These are phyloP conservation scores for Hyperoodon ampullatus DNA, from an alignment of 2,113 vertebrate genomes.

Conservation along the genomic window DNA sequence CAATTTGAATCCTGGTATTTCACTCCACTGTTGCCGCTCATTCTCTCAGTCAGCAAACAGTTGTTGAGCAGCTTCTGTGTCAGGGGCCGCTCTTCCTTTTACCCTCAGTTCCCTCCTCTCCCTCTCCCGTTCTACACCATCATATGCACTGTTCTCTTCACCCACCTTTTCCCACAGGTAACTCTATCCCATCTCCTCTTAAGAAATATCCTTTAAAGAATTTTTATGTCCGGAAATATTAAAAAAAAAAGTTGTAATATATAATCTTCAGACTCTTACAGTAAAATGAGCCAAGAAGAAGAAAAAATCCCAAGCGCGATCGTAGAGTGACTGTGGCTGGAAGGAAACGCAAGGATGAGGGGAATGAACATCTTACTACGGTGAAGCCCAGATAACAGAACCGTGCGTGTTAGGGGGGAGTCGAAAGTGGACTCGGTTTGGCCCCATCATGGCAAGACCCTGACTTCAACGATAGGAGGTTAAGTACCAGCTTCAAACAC, in stretches of 20 bases:
- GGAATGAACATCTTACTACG: not conserved
- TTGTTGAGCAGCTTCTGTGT: not conserved
- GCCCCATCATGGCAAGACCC: not conserved
- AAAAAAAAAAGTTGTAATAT: too few relatives aligned
- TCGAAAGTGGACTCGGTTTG: not conserved
- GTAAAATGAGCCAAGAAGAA: not conserved
- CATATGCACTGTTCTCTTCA: not conserved
- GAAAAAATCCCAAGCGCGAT: not conserved
- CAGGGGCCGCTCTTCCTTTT: not conserved
- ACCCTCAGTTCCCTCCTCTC: not conserved
- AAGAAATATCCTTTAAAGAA: not conserved
- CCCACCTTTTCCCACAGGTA: not conserved
- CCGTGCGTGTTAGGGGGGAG: not conserved
- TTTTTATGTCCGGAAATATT: not conserved
- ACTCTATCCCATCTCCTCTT: not conserved
- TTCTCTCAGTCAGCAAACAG: not conserved
- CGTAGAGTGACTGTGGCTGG: not conserved
- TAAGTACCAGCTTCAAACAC: conserved; percentile 37
- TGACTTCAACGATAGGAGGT: conserved; percentile 4
- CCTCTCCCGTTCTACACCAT: not conserved
- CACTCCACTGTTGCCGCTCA: not conserved
- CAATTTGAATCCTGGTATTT: not conserved
- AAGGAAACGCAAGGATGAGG: conserved; percentile 13
- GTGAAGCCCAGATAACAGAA: not conserved
- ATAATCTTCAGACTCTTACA: not conserved